phyloP scores from a whole-genome alignment of 2,797 vertebrate species.

The Siniperca scherzeri region DNA sequence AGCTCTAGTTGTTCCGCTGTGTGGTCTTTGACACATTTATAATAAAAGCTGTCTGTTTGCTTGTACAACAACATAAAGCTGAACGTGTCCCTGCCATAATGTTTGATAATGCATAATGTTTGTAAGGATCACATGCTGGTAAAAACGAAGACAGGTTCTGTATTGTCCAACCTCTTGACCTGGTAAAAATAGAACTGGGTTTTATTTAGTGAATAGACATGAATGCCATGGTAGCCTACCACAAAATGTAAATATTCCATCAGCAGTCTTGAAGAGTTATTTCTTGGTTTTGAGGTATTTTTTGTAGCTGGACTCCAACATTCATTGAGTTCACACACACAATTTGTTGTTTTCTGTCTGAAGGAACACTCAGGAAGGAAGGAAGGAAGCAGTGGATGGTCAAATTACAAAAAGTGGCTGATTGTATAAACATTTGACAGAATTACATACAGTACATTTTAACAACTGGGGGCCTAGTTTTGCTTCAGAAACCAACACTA shows the following conservation, averaged over 20 bases:
- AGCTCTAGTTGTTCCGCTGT: background rate
- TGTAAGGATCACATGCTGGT: background rate
- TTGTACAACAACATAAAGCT: background rate
- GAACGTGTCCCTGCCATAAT: background rate
- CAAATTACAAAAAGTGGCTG: constrained; percentile 25
- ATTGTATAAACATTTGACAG: constrained; percentile 44
- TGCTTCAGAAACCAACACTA: background rate
- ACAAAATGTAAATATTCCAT: constrained; percentile 8
- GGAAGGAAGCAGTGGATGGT: constrained; percentile 41
- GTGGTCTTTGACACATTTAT: background rate
- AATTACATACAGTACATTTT: background rate
- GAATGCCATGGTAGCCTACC: background rate
- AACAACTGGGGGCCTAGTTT: background rate
- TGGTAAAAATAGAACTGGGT: background rate
- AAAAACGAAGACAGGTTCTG: background rate
- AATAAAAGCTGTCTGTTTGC: background rate
- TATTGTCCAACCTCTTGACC: background rate
- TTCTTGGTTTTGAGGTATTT: constrained; percentile 4
- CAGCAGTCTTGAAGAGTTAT: background rate
- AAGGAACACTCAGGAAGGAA: constrained; percentile 34
- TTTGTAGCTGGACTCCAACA: background rate
- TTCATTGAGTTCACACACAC: constrained; percentile 2
- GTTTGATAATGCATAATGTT: too few species aligned
- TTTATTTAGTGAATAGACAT: constrained; percentile 15
- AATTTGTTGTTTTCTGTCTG: constrained; percentile 15